Evolutionary conservation across 1,140 invertebrate species (phyloP).

Genomic region (Thaumetopoea pityocampa): DNA sequence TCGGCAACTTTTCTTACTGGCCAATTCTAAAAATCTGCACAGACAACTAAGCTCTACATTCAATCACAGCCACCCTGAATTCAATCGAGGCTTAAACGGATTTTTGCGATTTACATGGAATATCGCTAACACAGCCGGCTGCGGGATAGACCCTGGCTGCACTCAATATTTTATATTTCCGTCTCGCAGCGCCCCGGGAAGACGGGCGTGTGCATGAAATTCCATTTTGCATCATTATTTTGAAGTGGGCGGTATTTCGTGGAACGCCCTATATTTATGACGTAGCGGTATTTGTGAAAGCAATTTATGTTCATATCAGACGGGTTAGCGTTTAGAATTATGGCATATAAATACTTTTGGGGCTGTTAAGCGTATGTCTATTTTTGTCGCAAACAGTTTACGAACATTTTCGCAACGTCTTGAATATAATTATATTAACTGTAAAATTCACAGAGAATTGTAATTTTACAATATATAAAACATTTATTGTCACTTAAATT

Average conservation of each 20-base stretch:
- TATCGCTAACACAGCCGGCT: conserved; percentile 9
- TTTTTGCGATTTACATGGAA: conserved; percentile 29
- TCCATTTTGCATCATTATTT: conserved; percentile 54
- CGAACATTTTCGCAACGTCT: too few relatives aligned
- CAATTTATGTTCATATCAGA: conserved; percentile 21
- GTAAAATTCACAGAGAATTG: too few relatives aligned
- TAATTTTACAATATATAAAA: too few relatives aligned
- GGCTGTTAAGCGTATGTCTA: too few relatives aligned
- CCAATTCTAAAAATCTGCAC: too few relatives aligned
- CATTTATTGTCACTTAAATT: too few relatives aligned
- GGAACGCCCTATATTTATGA: conserved; percentile 26
- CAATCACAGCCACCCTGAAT: conserved; percentile 14
- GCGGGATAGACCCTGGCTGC: conserved; percentile 3
- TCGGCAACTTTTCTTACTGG: too few relatives aligned
- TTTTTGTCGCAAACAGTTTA: too few relatives aligned
- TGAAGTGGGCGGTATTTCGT: conserved; percentile 38
- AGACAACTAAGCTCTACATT: too few relatives aligned
- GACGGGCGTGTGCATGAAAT: conserved; percentile 29
- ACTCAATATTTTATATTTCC: conserved; percentile 35
- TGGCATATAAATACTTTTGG: conserved; percentile 2
- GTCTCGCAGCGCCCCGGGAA: conserved; percentile 10
- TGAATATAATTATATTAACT: too few relatives aligned
- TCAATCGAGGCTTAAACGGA: conserved; percentile 19
- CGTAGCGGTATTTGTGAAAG: conserved; percentile 21
- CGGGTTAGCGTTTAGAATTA: background rate